Conservation (phyloP, 2,888 invertebrate genomes). For the Rhagonycha lutea region DNA sequence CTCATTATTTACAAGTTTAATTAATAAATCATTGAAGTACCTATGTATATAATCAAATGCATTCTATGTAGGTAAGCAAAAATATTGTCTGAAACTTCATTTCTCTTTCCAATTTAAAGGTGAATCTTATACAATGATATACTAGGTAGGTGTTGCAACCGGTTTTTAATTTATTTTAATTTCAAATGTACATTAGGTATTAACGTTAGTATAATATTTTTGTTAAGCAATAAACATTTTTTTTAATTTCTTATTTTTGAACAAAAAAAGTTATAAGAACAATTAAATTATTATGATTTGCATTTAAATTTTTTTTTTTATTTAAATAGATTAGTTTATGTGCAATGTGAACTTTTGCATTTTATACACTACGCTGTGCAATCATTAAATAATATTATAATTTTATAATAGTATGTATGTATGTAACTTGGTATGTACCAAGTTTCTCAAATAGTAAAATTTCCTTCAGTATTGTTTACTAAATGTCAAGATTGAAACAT, state of each 20-base stretch:
- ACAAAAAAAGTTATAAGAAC: not conserved
- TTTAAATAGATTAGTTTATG: not conserved
- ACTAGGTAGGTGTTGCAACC: not conserved
- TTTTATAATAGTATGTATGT: too few species aligned
- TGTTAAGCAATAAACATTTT: not conserved
- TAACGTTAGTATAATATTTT: not conserved
- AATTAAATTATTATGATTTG: not conserved
- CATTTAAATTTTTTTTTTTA: not conserved
- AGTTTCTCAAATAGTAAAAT: not conserved
- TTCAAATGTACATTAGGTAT: not conserved
- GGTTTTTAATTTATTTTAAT: not conserved
- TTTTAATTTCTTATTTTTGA: not conserved
- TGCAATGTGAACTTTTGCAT: not conserved
- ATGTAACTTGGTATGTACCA: too few species aligned
- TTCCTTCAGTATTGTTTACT: not conserved
- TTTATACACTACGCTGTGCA: not conserved
- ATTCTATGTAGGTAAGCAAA: not conserved
- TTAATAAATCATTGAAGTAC: not conserved
- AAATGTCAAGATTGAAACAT: not conserved
- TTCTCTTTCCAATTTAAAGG: not conserved
- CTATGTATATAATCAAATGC: not conserved
- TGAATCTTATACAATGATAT: not conserved
- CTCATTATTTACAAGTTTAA: not conserved
- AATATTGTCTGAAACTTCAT: not conserved
- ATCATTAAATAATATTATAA: too few species aligned